A percentile compares a stretch with the other conserved stretches of the same genome.
phyloP scores from a whole-genome alignment of 2,797 vertebrate genomes.

The Ptychadena robeensis region DNA sequence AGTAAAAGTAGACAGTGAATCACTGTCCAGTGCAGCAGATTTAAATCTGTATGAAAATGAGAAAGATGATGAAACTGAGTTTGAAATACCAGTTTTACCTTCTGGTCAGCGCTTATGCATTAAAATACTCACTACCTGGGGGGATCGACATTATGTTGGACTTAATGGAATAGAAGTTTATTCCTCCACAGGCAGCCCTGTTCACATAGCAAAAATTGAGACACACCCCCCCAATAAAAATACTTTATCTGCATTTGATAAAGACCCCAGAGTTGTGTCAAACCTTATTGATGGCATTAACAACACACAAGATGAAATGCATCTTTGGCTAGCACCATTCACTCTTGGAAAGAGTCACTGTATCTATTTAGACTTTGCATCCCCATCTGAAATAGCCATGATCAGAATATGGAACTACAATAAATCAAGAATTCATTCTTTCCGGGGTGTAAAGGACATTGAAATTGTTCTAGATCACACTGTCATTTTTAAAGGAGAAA shows the following conservation, averaged over 20 bases:
- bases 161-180: conserved; percentile 95
- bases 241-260: conserved; percentile 87
- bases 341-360: conserved; percentile 83
- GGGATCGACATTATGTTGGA: conserved; percentile 94
- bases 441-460: conserved; percentile 89
- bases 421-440: conserved; percentile 97
- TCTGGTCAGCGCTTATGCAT: conserved; percentile 85
- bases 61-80: conserved; percentile 75
- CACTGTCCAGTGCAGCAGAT: conserved; percentile 66
- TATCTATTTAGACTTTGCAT: conserved; percentile 84
- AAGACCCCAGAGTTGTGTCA: conserved; percentile 85
- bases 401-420: conserved; percentile 99
- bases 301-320: conserved; percentile 96
- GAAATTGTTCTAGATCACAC: conserved; percentile 85
- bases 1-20: conserved; percentile 60
- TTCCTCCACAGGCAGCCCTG: conserved; percentile 86
- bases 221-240: conserved; percentile 93
- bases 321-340: conserved; percentile 96
- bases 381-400: conserved; percentile 86
- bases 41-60: conserved; percentile 67
- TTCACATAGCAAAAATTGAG: conserved; percentile 77
- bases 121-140: conserved; percentile 91
- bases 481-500: conserved; percentile 93
- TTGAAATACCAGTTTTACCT: conserved; percentile 92
- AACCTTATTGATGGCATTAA: conserved; percentile 90